Evolutionary conservation across 2,113 vertebrate species (phyloP), one percentile per base, ranked within the genome.

Genomic region (Mesembrinibis cayennensis): DNA sequence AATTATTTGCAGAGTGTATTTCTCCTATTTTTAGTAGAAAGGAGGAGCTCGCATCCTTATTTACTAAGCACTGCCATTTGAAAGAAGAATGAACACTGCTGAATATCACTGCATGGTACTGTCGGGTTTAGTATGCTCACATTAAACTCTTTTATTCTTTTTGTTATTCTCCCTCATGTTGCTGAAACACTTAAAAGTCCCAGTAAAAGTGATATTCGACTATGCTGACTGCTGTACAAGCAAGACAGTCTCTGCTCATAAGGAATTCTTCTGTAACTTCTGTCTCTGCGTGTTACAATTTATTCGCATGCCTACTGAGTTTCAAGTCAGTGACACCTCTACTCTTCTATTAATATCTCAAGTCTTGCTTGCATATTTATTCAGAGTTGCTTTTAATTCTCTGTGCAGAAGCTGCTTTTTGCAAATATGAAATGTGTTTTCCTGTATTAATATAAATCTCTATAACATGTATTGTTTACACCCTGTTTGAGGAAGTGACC

Each of bases 311-410:
- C 58, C 42, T 93, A 62, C 71, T 1, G 25, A 92, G 56, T 87
- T 84, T 95, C 67, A 77, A 93, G 89, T 86, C 87, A 83, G 45
- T 67, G 87, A 38, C 66, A 76, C 53, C 93, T 93, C 66, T 69
- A 42, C 30, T 71, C 38, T 69, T 82, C 87, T 71, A 65, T 84
- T 92, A 95, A 61, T 87, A 91, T 85, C 53, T 77, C 36, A 45
- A 66, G 53, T 77, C 62, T 92, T 85, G 7, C 40, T 86, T 90
- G 84, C 90, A 85, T 93, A 56, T 73, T 93, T 89, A 77, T 71
- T 94, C 65, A 62, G 23, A 78, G 30, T 62, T 58, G 7, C 25
- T 62, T 87, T 73, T 73, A 85, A 73, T 86, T 79, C 13, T 70
- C 22, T 44, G 19, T 40, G 26, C 25, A 72, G 45, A 73, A 81